Base-by-base conservation (phyloP, 2,113 vertebrate genomes). In the Oncorhynchus masou region DNA sequence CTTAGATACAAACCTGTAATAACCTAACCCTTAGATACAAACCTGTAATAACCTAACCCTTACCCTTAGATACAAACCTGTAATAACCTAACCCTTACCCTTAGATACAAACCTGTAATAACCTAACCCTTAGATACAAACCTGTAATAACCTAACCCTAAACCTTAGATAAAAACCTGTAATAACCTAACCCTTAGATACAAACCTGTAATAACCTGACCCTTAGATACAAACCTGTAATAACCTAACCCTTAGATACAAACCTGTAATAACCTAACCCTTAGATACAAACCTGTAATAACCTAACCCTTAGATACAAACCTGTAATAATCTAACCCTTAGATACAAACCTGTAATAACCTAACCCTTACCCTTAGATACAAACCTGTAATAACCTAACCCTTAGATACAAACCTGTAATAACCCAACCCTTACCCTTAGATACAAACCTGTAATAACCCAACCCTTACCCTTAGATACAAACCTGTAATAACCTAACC, bases 381-480 rank as follows among this genome's bases (percentile, higher is more conserved):
- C 29, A 29, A 29, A 29, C 29, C 29, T 29, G 29, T 29, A 29
- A n/a, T 0, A 29, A 4, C 29, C 31, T n/a, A 1, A 29, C 29
- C 29, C 29, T 29, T 29, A 4, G 4, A 29, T 29, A 29, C 29
- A 29, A 29, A 29, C 29, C 29, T 29, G 29, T 29, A 29, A 29
- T 0, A 29, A 4, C 29, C 29, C 4, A 29, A 1, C 29, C 1
- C 57, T 59, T 0, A 16, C 15, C 19, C 57, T n/a, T 34, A 1
- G 0, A 34, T 34, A 34, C 57, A 60, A 51, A 51, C 13, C 49
- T 15, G 34, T 39, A 39, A 6, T 0, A 34, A 1, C 34, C 6
- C 7, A 34, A 1, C 31, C 31, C 31, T 34, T 1, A 31, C 98
- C 54, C 95, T 99, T 74, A 91, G 97, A 96, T 99, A 98, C 87